Base-by-base conservation (phyloP, 2,888 invertebrate species). In the Pristionchus maxplancki region DNA sequence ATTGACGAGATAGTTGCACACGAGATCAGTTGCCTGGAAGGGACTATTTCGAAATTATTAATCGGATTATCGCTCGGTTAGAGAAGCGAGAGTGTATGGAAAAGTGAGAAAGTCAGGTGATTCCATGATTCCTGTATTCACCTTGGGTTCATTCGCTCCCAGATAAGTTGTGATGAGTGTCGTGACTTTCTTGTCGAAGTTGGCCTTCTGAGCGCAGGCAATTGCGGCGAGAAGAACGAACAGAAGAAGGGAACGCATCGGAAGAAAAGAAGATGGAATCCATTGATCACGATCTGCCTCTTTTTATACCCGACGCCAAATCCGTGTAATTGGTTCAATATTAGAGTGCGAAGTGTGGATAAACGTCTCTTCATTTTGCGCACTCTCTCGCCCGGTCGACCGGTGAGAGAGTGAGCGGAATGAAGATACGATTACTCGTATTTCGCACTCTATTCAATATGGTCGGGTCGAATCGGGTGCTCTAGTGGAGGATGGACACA, bases 131-230 rank as follows among this genome's bases (percentile, higher is more conserved):
- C 58, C 5, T 11, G n/a, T 2, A 13, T n/a, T 48, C 44, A 81
- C 81, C 81, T 81, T 81, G 37, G 44, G 48, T 50, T 44, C 50
- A 48, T 81, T 81, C 20, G 48, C 31, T n/a, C 78, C 78, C n/a
- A 78, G 78, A 78, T 78, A 78, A 78, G 37, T 44, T 31, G 78
- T 44, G 37, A 78, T 44, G 78, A 78, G n/a, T 24, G 37, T 78
- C 0, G 37, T 78, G 24, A 78, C 37, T 44, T 81, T 81, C 81
- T 44, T 81, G 8, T 50, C 48, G 50, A 81, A 81, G 8, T 81
- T 81, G 13, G 48, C 48, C 50, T 81, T 81, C 31, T 81, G 81
- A 17, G 24, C 81, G 31, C 20, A 48, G 28, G 48, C 81, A 44
- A 44, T n/a, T 24, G 9, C 40, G 24, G 24, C 17, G 48, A 81